phyloP scores from a whole-genome alignment of 2,888 invertebrate genomes.

The Lasioglossum marginatum region DNA sequence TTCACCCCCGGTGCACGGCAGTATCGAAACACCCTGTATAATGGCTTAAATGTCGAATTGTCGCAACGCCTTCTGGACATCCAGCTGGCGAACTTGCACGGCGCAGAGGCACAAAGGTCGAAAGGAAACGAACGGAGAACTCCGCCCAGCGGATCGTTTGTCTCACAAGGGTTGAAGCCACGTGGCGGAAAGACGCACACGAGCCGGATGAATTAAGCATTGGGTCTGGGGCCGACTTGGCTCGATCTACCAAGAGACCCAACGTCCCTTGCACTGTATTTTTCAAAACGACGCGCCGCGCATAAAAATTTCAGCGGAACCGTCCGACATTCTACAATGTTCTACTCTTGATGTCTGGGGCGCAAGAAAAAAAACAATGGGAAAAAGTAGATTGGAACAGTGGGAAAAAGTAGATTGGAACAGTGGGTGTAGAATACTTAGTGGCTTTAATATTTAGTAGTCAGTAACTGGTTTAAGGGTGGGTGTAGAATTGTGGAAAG shows the following conservation, averaged over 20 bases:
- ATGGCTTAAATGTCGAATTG: constrained; percentile 63
- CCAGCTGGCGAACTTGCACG: constrained; percentile 77
- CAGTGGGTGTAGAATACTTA: neutral
- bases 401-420: no score
- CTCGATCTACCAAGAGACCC: constrained; percentile 28
- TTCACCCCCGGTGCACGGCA: constrained; percentile 3
- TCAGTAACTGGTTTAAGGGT: no score
- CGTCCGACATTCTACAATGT: no score
- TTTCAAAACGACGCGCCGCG: neutral
- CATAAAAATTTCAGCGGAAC: neutral
- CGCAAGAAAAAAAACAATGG: neutral
- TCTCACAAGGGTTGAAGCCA: constrained; percentile 81
- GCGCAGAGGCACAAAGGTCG: constrained; percentile 73
- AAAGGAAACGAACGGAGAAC: constrained; percentile 77
- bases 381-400: neutral
- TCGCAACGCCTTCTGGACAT: constrained; percentile 72
- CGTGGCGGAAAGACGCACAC: constrained; percentile 72
- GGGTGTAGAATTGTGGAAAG: no score
- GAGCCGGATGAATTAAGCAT: constrained; percentile 39
- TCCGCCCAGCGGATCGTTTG: constrained; percentile 82
- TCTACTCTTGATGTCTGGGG: neutral
- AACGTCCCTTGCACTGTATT: neutral
- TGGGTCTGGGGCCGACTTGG: constrained; percentile 11
- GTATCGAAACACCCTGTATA: constrained; percentile 34
- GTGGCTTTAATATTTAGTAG: neutral